Evolutionary conservation across 2,888 invertebrate species (phyloP).

Genomic region (Megaustenia siamemsis): DNA sequence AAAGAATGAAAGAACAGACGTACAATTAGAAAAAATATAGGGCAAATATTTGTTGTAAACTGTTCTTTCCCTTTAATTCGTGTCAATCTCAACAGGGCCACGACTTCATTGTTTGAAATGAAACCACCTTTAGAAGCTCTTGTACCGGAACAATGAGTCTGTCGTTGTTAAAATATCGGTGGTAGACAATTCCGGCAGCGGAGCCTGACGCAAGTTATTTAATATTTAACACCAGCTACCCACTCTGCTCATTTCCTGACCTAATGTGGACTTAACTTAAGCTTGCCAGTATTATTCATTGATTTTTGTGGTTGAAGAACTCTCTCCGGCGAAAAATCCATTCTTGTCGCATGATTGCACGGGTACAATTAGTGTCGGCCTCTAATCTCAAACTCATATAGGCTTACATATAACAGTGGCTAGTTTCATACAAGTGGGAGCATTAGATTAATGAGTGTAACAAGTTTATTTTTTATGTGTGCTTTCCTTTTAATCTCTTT

Average conservation of each 20-base stretch:
- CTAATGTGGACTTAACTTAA: not conserved
- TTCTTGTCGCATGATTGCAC: not conserved
- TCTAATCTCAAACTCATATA: not conserved
- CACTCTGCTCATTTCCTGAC: not conserved
- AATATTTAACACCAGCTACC: not conserved
- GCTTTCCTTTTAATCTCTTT: no score
- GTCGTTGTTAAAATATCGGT: not conserved
- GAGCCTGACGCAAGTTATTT: not conserved
- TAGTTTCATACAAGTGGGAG: not conserved
- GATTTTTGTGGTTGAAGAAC: not conserved
- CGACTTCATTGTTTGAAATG: no score
- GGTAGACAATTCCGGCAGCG: no score
- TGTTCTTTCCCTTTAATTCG: no score
- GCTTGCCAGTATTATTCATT: not conserved
- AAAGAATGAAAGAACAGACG: not conserved
- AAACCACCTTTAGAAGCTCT: no score
- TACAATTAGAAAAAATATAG: no score
- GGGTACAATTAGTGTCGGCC: not conserved
- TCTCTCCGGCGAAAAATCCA: not conserved
- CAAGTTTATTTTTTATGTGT: not conserved
- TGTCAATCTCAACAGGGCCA: no score
- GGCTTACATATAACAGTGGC: not conserved
- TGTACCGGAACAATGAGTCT: not conserved
- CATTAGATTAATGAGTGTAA: not conserved
- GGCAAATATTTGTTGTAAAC: no score